Conservation (phyloP, 2,888 invertebrate species). For the Diaperis boleti region DNA sequence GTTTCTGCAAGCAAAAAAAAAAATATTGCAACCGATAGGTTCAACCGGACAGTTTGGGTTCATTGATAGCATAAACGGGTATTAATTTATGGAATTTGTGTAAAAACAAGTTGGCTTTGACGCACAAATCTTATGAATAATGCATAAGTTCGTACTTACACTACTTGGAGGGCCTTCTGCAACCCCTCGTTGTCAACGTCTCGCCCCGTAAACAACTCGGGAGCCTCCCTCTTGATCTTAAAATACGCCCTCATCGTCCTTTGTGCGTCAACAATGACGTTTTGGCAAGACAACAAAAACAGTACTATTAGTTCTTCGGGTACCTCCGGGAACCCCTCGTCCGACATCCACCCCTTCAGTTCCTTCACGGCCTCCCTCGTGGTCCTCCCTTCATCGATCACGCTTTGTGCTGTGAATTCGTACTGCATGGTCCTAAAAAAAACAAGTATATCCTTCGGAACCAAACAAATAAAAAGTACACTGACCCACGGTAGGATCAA, state of each 20-base stretch:
- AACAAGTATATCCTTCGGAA: too few species aligned
- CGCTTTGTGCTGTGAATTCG: constrained; percentile 31
- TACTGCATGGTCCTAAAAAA: constrained; percentile 24
- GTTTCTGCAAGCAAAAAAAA: constrained; percentile 13
- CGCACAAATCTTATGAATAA: too few species aligned
- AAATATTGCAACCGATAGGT: neutral
- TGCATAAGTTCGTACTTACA: too few species aligned
- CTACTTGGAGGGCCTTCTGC: constrained; percentile 28
- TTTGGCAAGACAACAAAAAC: constrained; percentile 41
- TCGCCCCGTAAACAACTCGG: constrained; percentile 40
- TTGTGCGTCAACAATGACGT: constrained; percentile 37
- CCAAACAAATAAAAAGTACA: too few species aligned
- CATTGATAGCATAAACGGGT: neutral
- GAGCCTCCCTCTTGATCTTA: constrained; percentile 32
- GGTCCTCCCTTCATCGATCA: constrained; percentile 33
- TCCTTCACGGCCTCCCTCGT: constrained; percentile 35
- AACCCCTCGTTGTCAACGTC: constrained; percentile 41
- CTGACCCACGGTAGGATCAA: too few species aligned
- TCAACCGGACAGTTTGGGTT: neutral
- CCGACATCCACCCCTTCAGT: constrained; percentile 36
- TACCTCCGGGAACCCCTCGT: constrained; percentile 32
- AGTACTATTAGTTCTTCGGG: constrained; percentile 41
- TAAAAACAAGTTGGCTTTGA: too few species aligned
- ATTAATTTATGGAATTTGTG: neutral
- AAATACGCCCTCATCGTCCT: constrained; percentile 38